Base-by-base conservation (phyloP, 2,888 invertebrate species). In the Agrotis ipsilon region DNA sequence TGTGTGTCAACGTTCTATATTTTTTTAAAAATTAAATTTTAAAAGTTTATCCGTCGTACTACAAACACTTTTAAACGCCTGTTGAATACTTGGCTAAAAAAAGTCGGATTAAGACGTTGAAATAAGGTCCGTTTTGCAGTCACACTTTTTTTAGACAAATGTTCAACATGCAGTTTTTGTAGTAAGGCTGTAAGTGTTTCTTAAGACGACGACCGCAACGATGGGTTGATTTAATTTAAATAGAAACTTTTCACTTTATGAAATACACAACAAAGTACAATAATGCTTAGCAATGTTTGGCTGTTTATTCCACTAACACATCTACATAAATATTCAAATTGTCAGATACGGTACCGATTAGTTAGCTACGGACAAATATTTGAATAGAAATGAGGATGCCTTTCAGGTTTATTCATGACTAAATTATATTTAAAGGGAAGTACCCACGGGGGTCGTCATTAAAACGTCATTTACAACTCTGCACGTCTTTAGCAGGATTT, bases 401-500 rank as follows among this genome's bases (percentile, higher is more conserved):
- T 76, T 68, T 70, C 61, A 66, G 57, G 72, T 68, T 73, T 72
- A 82, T 80, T 82, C 72, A 72, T 63, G 68, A 73, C 59, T 57
- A 74, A 83, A 80, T 83, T 65, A 80, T 74, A 75, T 78, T 84
- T 76, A 68, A 83, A 70, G 71, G 65, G 66, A 74, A 75, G 54
- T 77, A 60, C 71, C 62, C 65, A 74, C 62, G 75, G 81, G 73
- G 80, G 80, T 72, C 82, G 88, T 90, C 89, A 89, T 91, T 90
- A 90, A 84, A 84, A 85, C 80, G 85, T 89, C 88, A 91, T 91
- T 91, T 90, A 87, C 87, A 87, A 81, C 86, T 88, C 86, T 84
- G 83, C 82, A 85, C 83, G 89, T 90, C 87, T 85, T 86, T 74
- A 75, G 74, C 88, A 89, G 87, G 85, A 86, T 87, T 87, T 86